Base-by-base conservation (phyloP, 2,888 invertebrate genomes). In the Thecophora atra region DNA sequence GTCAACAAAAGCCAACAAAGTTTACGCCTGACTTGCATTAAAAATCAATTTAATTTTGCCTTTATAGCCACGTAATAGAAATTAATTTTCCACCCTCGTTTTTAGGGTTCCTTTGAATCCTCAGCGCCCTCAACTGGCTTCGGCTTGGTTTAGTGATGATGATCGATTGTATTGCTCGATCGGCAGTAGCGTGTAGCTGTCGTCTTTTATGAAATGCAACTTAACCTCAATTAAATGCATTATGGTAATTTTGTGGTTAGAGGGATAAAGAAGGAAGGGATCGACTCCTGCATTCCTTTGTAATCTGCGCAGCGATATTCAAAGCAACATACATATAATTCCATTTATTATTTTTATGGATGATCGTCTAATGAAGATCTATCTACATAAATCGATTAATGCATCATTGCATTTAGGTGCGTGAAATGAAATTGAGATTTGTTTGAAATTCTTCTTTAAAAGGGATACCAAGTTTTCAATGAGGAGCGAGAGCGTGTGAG, bases 61-160 rank as follows among this genome's bases (percentile, higher is more conserved):
- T 54, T 15, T 8, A 47, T 60, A 24, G 42, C 26, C 67, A 37
- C 56, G 52, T 72, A 28, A 11, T 28, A 15, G 47, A 47, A 8
- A 47, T 58, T 58, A 28, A 63, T 69, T 72, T 71, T 72, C 72
- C 63, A 67, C 71, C 71, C 71, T 60, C 71, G 63, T 67, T 66
- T 52, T 17, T 51, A 51, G 21, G 30, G 60, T 42, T 37, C 47
- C 24, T 51, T 58, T 66, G 26, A 17, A 26, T 47, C 19, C 44
- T 68, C 44, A 19, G 26, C 68, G 8, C 44, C 58, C 58, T 60
- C 15, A 30, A 26, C 28, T 47, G 37, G 19, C 64, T 24, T 64
- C 13, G 17, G 17, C 13, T n/a, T 26, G 51, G 26, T 65, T 51
- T 7, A 19, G 17, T 51, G 21, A 11, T 21, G 15, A 6, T 63